These are phyloP conservation scores for Zoanthus sociatus DNA, from an alignment of 92 coral and sea anemone species.

Conservation along the genomic window DNA sequence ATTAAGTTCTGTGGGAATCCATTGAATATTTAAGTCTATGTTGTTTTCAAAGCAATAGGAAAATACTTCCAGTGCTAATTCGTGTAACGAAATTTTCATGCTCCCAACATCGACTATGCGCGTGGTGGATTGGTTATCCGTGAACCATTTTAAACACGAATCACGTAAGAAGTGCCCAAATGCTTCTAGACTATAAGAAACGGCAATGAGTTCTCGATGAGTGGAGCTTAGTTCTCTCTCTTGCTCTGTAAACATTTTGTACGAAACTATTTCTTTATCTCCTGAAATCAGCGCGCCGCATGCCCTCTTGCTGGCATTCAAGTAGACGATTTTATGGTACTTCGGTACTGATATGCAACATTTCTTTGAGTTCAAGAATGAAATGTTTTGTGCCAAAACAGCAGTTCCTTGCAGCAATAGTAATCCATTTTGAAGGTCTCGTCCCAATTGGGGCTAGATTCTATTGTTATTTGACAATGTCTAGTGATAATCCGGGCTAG, in stretches of 20 bases:
- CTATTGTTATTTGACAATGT: constrained; percentile 64
- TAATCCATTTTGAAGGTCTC: constrained; percentile 5
- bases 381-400: constrained; percentile 33
- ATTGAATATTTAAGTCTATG: background rate
- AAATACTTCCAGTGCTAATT: too few species aligned
- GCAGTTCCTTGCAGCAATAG: constrained; percentile 27
- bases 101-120: background rate
- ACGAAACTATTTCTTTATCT: too few species aligned
- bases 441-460: constrained; percentile 46
- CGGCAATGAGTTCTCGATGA: too few species aligned
- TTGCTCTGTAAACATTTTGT: too few species aligned
- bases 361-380: background rate
- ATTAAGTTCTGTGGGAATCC: background rate
- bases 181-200: too few species aligned
- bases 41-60: background rate
- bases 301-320: too few species aligned
- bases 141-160: background rate
- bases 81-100: too few species aligned
- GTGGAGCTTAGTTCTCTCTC: too few species aligned
- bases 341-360: too few species aligned
- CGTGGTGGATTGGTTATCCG: background rate
- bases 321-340: too few species aligned
- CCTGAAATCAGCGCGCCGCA: too few species aligned
- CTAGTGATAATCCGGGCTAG: constrained; percentile 46
- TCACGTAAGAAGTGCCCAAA: background rate